A percentile compares a stretch with the other conserved stretches of the same genome.
Evolutionary conservation across 2,797 vertebrate species (phyloP).

Genomic region (Xenentodon cancila): DNA sequence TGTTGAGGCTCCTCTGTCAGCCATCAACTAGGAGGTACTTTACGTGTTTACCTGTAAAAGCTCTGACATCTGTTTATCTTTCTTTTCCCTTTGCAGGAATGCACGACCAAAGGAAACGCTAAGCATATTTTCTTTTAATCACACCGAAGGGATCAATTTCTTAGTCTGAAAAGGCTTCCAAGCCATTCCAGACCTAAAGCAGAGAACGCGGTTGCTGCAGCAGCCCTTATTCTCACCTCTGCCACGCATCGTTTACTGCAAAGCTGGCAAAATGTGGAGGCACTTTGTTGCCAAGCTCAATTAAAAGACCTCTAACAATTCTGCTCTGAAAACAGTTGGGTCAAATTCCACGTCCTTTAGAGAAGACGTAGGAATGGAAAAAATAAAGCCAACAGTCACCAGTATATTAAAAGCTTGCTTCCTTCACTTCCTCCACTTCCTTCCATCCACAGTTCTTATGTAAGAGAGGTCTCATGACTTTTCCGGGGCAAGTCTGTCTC

Average conservation of each 20-base stretch:
- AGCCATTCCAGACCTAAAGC: conserved; percentile 22
- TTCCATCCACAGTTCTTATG: conserved; percentile 55
- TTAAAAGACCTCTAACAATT: conserved; percentile 58
- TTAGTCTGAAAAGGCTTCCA: conserved; percentile 41
- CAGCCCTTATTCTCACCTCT: conserved; percentile 63
- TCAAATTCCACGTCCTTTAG: conserved; percentile 34
- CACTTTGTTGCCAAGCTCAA: conserved; percentile 52
- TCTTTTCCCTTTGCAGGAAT: conserved; percentile 56
- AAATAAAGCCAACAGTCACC: conserved; percentile 45
- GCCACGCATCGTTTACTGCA: conserved; percentile 67
- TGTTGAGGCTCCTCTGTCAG: conserved; percentile 23
- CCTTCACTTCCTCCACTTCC: conserved; percentile 50
- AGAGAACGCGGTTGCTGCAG: conserved; percentile 35
- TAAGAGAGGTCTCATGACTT: conserved; percentile 71
- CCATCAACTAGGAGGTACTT: conserved; percentile 40
- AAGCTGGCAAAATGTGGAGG: conserved; percentile 60
- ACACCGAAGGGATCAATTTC: conserved; percentile 30
- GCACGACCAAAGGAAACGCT: conserved; percentile 58
- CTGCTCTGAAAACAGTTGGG: conserved; percentile 33
- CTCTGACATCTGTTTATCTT: conserved; percentile 70
- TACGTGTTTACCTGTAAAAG: conserved; percentile 37
- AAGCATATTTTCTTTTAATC: conserved; percentile 32
- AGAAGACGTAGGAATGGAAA: conserved; percentile 18
- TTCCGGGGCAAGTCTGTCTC: conserved; percentile 49
- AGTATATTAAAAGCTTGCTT: conserved; percentile 61